These are phyloP conservation scores for Diarsia brunnea DNA, from an alignment of 2,888 invertebrate genomes.

Conservation along the genomic window DNA sequence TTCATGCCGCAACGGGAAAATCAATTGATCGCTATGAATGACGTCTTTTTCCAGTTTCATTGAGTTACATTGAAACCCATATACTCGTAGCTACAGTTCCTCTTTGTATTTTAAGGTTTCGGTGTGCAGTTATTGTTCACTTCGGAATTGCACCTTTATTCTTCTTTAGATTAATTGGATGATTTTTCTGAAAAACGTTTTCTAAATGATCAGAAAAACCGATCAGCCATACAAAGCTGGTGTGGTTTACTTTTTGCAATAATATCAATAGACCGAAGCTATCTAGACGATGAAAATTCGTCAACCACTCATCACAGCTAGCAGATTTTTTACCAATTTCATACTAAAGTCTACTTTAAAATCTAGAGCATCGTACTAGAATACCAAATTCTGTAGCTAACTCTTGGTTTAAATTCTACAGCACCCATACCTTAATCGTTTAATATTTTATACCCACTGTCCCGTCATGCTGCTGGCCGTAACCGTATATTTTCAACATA, in stretches of 20 bases:
- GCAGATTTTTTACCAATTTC: not conserved
- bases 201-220: no score
- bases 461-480: slow-evolving; percentile 41
- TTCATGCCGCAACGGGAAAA: not conserved
- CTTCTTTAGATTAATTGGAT: not conserved
- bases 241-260: not conserved
- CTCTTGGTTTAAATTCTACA: not conserved
- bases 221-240: not conserved
- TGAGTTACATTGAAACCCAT: not conserved
- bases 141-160: not conserved
- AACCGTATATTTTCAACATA: slow-evolving; percentile 63
- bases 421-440: slow-evolving; percentile 15
- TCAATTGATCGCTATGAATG: not conserved
- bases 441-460: slow-evolving; percentile 24
- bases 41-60: not conserved
- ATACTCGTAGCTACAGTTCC: not conserved
- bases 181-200: no score
- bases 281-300: not conserved
- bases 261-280: not conserved
- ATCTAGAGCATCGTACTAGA: not conserved
- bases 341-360: not conserved
- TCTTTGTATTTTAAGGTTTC: not conserved
- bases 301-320: no score
- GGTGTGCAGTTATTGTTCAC: not conserved
- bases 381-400: not conserved